Percentiles rank a stretch among this genome's conserved stretches.
Evolutionary conservation across 2,888 invertebrate genomes (phyloP).

Genomic region (Rosalia funebris): DNA sequence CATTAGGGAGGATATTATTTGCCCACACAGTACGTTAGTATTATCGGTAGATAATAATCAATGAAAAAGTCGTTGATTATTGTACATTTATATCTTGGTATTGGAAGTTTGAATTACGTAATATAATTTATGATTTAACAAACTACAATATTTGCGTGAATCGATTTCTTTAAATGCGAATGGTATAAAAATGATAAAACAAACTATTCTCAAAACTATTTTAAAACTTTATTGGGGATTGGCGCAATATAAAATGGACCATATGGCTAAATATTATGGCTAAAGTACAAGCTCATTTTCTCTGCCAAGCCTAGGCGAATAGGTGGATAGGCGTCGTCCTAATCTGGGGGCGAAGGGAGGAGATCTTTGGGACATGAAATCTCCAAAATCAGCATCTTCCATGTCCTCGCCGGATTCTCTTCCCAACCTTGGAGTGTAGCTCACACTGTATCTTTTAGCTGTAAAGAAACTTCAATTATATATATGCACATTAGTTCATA

Average conservation of each 20-base stretch:
- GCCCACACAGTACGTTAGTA: too few relatives aligned
- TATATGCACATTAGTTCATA: not conserved
- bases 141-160: too few relatives aligned
- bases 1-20: too few relatives aligned
- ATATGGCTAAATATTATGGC: not conserved
- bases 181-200: too few relatives aligned
- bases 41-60: too few relatives aligned
- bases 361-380: constrained; percentile 55
- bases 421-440: constrained; percentile 66
- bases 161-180: too few relatives aligned
- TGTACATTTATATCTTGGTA: too few relatives aligned
- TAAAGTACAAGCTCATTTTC: constrained; percentile 2
- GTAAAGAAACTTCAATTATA: constrained; percentile 14
- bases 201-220: not conserved
- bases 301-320: constrained; percentile 17
- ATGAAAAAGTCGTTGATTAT: too few relatives aligned
- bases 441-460: constrained; percentile 48
- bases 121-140: too few relatives aligned
- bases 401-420: constrained; percentile 60
- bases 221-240: constrained; percentile 11
- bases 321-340: constrained; percentile 48
- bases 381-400: constrained; percentile 39
- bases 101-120: too few relatives aligned
- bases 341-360: constrained; percentile 65
- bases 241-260: not conserved